Evolutionary conservation across 2,888 invertebrate species (phyloP).

Genomic region (Caenorhabditis macrosperma): DNA sequence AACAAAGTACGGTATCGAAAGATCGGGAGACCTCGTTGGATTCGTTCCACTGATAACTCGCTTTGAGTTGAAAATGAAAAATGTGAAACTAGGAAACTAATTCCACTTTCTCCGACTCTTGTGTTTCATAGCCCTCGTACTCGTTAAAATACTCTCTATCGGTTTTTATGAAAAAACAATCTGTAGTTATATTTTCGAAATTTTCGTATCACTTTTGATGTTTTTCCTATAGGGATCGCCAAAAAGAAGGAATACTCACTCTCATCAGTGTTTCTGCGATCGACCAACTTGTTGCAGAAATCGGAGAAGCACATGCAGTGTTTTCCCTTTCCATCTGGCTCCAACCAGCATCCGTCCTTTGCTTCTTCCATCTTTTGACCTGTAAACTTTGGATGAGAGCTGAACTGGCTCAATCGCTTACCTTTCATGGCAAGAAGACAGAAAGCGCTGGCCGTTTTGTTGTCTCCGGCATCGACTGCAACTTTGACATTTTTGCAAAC

Average conservation of each 20-base stretch:
- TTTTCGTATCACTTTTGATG: no score
- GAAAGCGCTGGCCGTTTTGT: constrained; percentile 72
- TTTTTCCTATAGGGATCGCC: no score
- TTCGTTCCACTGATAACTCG: no score
- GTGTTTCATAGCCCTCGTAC: no score
- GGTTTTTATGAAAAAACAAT: no score
- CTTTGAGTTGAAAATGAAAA: no score
- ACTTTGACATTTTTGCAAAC: constrained; percentile 10
- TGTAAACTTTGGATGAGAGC: constrained; percentile 7
- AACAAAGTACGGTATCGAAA: no score
- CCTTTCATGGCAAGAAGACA: constrained; percentile 71
- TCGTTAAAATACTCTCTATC: no score
- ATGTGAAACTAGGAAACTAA: no score
- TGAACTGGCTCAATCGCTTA: not conserved
- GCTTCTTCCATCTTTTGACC: constrained; percentile 60
- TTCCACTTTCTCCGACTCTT: no score
- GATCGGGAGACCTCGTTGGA: no score
- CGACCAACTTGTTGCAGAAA: constrained; percentile 74
- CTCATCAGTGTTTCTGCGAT: constrained; percentile 61
- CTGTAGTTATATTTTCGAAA: no score
- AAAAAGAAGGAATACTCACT: constrained; percentile 20
- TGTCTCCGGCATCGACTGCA: constrained; percentile 74
- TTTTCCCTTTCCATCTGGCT: constrained; percentile 73
- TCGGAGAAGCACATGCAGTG: constrained; percentile 75
- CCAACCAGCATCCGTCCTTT: constrained; percentile 75